Base-by-base conservation (phyloP, 1,140 invertebrate species). In the Cryptotermes secundus region DNA sequence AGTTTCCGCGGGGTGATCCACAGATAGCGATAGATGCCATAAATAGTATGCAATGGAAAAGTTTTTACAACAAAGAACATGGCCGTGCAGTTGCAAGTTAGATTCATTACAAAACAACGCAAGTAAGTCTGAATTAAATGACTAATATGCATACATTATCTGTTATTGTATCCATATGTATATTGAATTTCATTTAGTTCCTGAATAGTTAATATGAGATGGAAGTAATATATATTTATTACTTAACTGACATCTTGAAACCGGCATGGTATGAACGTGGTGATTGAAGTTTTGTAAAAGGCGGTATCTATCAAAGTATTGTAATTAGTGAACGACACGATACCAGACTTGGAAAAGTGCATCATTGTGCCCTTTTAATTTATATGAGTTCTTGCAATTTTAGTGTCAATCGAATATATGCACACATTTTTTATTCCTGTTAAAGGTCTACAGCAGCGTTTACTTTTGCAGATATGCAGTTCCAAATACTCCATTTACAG, bases 401-500 rank as follows among this genome's bases (percentile, higher is more conserved):
- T 38, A 14, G n/a, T n/a, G 34, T 38, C 35, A 9, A 36, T 16
- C 19, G n/a, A 49, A 82, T 38, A 4, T 6, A 34, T 35, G 49
- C 24, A 45, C 79, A 49, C 81, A 65, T 72, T 80, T 85, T 59
- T 88, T 86, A 38, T 87, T 86, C 87, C 86, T 85, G 2, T 16
- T 82, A 10, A 34, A 45, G 38, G 1, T 45, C 34, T 34, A 53
- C 45, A 19, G 45, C 3, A 49, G 45, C 22, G 42, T 53, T 79
- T n/a, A 19, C 34, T 34, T 86, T 92, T 93, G 86, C 89, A 98
- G 97, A 86, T 97, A 95, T 93, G 95, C 97, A 22, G 94, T 98
- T 80, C 94, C 97, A 24, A 95, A 97, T 90, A 93, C 93, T 86
- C 95, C 96, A 0, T 95, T 96, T 88, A 95, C 96, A 19, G 94